Percentiles rank a stretch among this genome's conserved stretches.
These are phyloP conservation scores for Phataginus tricuspis DNA, from an alignment of 2,797 vertebrate species.

Conservation along the genomic window DNA sequence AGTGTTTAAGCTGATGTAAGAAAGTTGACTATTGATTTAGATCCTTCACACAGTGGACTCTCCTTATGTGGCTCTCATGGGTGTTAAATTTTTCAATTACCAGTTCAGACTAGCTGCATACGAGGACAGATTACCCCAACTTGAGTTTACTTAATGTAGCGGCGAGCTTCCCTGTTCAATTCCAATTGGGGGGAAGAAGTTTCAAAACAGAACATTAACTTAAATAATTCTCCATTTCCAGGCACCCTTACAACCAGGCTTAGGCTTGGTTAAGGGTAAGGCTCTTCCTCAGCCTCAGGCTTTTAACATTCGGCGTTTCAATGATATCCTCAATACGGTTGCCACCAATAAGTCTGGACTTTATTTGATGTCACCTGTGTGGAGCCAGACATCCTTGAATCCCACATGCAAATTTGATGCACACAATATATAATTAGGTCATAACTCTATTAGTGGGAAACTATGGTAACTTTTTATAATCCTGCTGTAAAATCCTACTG, in stretches of 20 bases:
- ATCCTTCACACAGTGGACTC: neutral
- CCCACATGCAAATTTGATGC: neutral
- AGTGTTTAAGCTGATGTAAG: neutral
- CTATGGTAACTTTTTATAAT: neutral
- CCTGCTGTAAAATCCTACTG: neutral
- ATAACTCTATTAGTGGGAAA: neutral
- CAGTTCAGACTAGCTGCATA: neutral
- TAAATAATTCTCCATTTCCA: neutral
- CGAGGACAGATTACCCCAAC: neutral
- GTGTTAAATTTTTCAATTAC: neutral
- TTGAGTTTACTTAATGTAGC: neutral
- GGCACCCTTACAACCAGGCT: neutral
- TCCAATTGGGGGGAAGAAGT: neutral
- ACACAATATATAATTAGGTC: neutral
- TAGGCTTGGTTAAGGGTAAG: too few relatives aligned
- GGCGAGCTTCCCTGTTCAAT: neutral
- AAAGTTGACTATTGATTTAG: neutral
- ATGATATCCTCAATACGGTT: neutral
- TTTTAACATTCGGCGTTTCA: neutral
- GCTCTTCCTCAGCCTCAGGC: neutral
- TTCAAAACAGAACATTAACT: constrained; percentile 7
- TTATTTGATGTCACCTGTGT: neutral
- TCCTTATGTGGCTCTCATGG: neutral
- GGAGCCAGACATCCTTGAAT: neutral
- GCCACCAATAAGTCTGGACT: neutral